These are phyloP conservation scores for Cacatua alba DNA, from an alignment of 2,113 vertebrate species.

Conservation along the genomic window DNA sequence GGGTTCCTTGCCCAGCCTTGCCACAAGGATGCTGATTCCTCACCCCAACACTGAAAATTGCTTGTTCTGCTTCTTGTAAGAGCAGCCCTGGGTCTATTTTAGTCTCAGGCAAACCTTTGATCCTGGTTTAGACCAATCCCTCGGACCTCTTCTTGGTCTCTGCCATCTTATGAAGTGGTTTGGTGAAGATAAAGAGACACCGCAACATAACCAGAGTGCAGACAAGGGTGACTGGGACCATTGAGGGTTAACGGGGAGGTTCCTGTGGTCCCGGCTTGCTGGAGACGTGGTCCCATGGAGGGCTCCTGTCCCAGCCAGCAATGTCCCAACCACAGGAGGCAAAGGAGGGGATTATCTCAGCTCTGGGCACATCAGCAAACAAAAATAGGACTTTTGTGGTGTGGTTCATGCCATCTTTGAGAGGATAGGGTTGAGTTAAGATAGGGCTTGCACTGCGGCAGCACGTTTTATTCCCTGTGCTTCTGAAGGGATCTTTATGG, in stretches of 20 bases:
- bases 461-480: neutral
- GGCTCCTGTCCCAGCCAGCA: neutral
- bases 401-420: neutral
- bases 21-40: neutral
- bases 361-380: neutral
- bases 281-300: neutral
- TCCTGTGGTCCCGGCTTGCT: neutral
- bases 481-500: neutral
- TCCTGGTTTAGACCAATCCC: neutral
- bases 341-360: neutral
- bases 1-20: neutral
- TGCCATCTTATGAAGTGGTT: neutral
- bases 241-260: neutral
- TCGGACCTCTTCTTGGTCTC: neutral
- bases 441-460: rapidly evolving
- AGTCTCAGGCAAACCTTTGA: neutral
- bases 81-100: neutral
- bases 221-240: neutral
- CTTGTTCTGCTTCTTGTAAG: neutral
- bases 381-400: neutral
- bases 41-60: neutral
- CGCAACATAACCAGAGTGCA: rapidly evolving
- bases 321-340: neutral
- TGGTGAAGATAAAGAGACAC: neutral
- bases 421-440: neutral